These are phyloP conservation scores for Leptatherina wallacei DNA, from an alignment of 2,797 vertebrate genomes.

Conservation along the genomic window DNA sequence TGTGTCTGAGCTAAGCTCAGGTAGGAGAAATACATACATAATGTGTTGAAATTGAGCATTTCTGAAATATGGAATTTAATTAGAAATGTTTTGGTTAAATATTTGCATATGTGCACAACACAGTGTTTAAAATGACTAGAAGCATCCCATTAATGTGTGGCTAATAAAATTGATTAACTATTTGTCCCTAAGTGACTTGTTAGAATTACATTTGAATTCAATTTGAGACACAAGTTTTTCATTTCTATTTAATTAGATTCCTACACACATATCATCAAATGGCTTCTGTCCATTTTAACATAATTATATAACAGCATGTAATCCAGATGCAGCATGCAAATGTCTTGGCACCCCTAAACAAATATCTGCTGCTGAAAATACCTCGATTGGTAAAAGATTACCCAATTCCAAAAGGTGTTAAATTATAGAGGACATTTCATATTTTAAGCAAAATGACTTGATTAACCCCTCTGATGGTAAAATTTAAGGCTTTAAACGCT, in stretches of 20 bases:
- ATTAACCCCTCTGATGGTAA: neutral
- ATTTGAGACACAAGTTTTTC: neutral
- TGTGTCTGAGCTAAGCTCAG: conserved; percentile 51
- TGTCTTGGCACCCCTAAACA: neutral
- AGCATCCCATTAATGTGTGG: no score
- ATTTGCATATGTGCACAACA: no score
- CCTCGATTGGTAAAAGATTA: neutral
- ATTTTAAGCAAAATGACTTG: neutral
- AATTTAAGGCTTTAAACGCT: neutral
- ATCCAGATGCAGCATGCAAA: neutral
- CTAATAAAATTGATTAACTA: neutral
- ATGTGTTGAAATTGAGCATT: neutral
- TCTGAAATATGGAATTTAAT: no score
- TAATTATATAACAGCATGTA: neutral
- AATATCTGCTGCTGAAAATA: neutral
- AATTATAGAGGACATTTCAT: neutral
- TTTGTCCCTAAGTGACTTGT: neutral
- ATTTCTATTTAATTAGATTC: neutral
- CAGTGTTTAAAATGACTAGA: no score
- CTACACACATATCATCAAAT: neutral
- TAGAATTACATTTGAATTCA: neutral
- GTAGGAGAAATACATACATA: conserved; percentile 36
- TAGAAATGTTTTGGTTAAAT: no score
- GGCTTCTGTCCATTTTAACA: neutral
- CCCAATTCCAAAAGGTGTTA: neutral